Percentiles rank a stretch among this genome's conserved stretches.
phyloP scores from a whole-genome alignment of 1,140 invertebrate species.

The Harlomillsia oculata region DNA sequence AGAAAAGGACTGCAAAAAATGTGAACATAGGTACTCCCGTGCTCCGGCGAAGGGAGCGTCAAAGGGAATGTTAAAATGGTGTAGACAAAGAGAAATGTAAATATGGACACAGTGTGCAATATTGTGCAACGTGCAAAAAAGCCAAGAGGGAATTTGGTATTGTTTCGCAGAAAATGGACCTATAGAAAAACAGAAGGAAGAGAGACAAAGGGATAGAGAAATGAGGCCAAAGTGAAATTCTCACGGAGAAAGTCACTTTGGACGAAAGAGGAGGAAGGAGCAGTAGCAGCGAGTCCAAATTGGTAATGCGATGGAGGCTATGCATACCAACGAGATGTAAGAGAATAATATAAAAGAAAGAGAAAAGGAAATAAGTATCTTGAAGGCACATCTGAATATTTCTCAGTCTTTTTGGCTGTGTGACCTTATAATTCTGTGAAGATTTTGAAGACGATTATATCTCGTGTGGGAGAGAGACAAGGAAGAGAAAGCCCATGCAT shows the following conservation, averaged over 20 bases:
- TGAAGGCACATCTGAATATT: neutral
- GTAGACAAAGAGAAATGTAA: no score
- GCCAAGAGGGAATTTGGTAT: neutral
- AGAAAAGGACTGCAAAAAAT: no score
- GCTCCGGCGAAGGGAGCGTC: no score
- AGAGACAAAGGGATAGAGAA: neutral
- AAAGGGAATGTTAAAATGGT: no score
- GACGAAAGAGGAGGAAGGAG: neutral
- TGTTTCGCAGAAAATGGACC: neutral
- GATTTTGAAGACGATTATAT: conserved; percentile 7
- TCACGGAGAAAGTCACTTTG: neutral
- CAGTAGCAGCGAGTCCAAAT: neutral
- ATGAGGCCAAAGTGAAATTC: neutral
- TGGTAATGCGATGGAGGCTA: conserved; percentile 1
- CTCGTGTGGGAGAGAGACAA: conserved; percentile 1
- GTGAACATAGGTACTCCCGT: no score
- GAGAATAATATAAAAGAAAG: neutral
- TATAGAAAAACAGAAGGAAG: neutral
- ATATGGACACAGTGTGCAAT: no score
- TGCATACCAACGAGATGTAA: conserved; percentile 4
- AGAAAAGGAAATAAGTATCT: neutral
- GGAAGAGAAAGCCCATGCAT: neutral
- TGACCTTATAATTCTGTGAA: conserved; percentile 10
- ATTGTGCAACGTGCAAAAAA: no score
- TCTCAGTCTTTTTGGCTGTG: neutral